Percentiles rank a stretch among this genome's conserved stretches.
Conservation (phyloP, 2,797 vertebrate genomes). For the Astyanax mexicanus region DNA sequence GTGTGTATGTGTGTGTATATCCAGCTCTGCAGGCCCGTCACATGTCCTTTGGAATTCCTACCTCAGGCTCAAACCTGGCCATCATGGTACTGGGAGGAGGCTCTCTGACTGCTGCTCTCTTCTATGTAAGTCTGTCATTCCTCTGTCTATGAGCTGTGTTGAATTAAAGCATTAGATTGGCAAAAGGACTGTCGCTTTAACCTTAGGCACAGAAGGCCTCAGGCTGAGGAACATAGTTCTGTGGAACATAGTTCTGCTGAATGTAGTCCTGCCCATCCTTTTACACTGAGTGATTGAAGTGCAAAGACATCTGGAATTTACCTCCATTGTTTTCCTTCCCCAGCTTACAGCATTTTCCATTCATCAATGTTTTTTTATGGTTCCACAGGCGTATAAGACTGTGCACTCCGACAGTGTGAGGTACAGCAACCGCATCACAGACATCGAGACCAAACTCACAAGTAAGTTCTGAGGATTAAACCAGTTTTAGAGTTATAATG, state of each 20-base stretch:
- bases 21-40: conserved; percentile 68
- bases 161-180: no score
- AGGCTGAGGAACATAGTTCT: no score
- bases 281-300: no score
- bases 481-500: no score
- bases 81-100: conserved; percentile 76
- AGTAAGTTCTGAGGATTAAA: conserved; percentile 64
- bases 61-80: conserved; percentile 68
- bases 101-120: conserved; percentile 70
- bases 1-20: conserved; percentile 16
- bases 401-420: conserved; percentile 68
- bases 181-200: no score
- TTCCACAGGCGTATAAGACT: conserved; percentile 76
- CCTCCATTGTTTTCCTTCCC: no score
- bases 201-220: no score
- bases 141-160: no score
- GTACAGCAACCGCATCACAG: conserved; percentile 64
- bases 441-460: conserved; percentile 57
- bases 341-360: not conserved
- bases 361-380: not conserved
- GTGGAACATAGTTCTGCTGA: no score
- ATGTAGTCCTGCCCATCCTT: no score
- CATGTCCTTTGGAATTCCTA: conserved; percentile 75
- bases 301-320: no score
- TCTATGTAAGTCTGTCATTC: not conserved